These are phyloP conservation scores for Drosophila kikkawai DNA, from an alignment of 1,140 invertebrate genomes.

Conservation along the genomic window DNA sequence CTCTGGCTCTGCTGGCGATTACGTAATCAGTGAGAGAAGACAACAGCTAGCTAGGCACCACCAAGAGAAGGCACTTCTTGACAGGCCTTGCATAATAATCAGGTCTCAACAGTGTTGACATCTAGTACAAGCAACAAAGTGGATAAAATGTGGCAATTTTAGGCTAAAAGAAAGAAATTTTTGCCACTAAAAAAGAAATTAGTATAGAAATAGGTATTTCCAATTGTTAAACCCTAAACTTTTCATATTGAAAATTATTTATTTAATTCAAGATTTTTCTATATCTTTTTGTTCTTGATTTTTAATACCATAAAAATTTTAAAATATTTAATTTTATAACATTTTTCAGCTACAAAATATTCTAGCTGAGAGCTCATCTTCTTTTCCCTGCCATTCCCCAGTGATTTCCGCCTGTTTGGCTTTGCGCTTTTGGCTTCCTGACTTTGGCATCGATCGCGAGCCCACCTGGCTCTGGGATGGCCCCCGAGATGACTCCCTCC, in stretches of 20 bases:
- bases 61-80: conserved; percentile 30
- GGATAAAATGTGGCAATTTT: neutral
- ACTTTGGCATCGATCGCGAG: conserved; percentile 61
- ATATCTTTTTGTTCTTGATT: neutral
- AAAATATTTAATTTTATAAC: too few species aligned
- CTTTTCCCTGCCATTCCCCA: conserved; percentile 34
- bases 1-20: conserved; percentile 50
- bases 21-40: conserved; percentile 65
- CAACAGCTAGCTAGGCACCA: conserved; percentile 27
- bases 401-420: conserved; percentile 68
- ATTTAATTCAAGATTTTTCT: too few species aligned
- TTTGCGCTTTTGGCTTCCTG: conserved; percentile 65
- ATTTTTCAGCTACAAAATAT: neutral
- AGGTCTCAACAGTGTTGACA: conserved; percentile 31
- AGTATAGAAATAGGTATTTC: too few species aligned
- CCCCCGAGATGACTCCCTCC: conserved; percentile 32
- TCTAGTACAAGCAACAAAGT: neutral
- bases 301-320: neutral
- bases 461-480: conserved; percentile 54
- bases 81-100: conserved; percentile 74
- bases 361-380: conserved; percentile 1
- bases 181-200: neutral
- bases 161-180: neutral
- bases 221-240: neutral
- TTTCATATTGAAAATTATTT: neutral